Evolutionary conservation across 1,140 invertebrate genomes (phyloP), one percentile per base, ranked within the genome.

Genomic region (Zaprionus nigranus): DNA sequence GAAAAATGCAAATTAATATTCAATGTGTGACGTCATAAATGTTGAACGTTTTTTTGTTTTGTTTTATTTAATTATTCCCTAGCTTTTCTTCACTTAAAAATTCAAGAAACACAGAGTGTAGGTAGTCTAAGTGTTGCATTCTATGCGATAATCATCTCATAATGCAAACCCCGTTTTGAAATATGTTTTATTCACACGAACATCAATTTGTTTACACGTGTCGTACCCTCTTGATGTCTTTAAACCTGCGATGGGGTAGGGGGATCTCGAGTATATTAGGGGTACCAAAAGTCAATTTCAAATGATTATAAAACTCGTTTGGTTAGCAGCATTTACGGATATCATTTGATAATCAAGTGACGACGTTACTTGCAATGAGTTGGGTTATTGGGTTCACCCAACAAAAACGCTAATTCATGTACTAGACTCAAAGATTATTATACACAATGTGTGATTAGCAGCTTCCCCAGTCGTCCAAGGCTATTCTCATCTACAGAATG

Each of bases 261-360:
- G 13, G 6, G 9, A 28, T 28, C n/a, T 46, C 40, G 7, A 56
- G 24, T 56, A 26, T n/a, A 15, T 56, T 56, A n/a, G 53, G 22
- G 26, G 26, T 15, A 43, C n/a, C 40, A 17, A 62, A 60, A 49
- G 11, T 49, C 43, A 54, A 30, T 53, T 12, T 22, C 24, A 56
- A 63, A 63, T 17, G 3, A 34, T 54, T 56, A 56, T 17, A 53
- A 70, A 70, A 70, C 49, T 28, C 34, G 59, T 57, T 70, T 63
- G 30, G 43, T 60, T 57, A 66, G 40, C 64, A 43, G 53, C 53
- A 34, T 24, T 57, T 57, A 51, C 26, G 26, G 28, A 36, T 58
- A 38, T 34, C 9, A 57, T 49, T 34, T 36, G 20, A 38, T 36
- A 15, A 60, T 30, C n/a, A 62, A 51, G 28, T 22, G 17, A 56